Percentiles rank a stretch among this genome's conserved stretches.
phyloP scores from a whole-genome alignment of 2,888 invertebrate species.

The Caenorhabditis plicata region DNA sequence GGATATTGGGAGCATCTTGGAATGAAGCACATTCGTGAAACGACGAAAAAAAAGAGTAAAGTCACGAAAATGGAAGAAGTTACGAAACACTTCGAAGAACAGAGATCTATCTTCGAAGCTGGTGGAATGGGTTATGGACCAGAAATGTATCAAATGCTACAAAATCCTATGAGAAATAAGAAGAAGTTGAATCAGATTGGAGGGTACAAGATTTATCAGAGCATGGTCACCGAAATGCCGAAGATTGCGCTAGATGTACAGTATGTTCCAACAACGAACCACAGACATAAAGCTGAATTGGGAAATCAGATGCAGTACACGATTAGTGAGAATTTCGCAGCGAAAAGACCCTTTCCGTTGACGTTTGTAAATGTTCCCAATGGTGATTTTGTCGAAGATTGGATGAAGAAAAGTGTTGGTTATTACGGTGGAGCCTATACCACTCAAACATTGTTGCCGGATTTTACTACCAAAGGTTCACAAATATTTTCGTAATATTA shows the following conservation, averaged over 20 bases:
- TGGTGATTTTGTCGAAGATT: conserved; percentile 18
- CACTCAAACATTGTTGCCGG: conserved; percentile 28
- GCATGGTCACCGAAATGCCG: conserved; percentile 25
- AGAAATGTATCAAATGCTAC: conserved; percentile 39
- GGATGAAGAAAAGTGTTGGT: conserved; percentile 25
- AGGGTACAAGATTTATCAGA: conserved; percentile 14
- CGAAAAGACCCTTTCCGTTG: conserved; percentile 27
- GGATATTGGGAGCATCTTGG: conserved; percentile 42
- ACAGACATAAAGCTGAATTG: conserved; percentile 13
- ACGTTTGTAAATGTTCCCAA: conserved; percentile 34
- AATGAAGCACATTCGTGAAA: conserved; percentile 22
- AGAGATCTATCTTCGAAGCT: conserved; percentile 16
- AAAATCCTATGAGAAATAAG: conserved; percentile 38
- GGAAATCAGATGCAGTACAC: conserved; percentile 44
- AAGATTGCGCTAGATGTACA: conserved; percentile 39
- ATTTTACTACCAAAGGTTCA: conserved; percentile 19
- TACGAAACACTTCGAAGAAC: conserved; percentile 9
- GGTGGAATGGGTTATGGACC: conserved; percentile 58
- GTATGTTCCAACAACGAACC: conserved; percentile 8
- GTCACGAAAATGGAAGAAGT: neutral
- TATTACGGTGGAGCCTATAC: conserved; percentile 17
- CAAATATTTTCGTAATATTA: neutral
- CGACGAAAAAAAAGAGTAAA: conserved; percentile 12
- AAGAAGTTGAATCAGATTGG: conserved; percentile 32
- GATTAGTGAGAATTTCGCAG: conserved; percentile 39